Evolutionary conservation across 2,797 vertebrate genomes (phyloP).

Genomic region (Xiphophorus birchmanni): DNA sequence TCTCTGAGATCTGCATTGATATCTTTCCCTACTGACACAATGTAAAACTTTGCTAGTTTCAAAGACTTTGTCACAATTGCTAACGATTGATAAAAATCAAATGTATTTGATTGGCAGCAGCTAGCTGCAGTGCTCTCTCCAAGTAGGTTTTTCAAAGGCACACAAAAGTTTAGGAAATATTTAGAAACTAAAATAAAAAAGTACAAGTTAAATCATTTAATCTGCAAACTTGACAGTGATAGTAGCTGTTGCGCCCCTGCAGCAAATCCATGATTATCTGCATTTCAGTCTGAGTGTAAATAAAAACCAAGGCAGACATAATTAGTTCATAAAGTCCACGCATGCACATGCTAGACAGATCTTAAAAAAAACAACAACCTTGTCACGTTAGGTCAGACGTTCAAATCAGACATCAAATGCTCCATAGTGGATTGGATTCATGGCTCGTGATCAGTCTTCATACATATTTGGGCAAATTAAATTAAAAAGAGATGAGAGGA

Average conservation of each 20-base stretch:
- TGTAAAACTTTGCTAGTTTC: not conserved
- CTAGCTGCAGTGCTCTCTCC: not conserved
- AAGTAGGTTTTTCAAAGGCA: not conserved
- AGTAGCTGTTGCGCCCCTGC: slow-evolving; percentile 20
- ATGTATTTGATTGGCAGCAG: not conserved
- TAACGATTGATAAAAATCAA: not conserved
- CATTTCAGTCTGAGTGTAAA: slow-evolving; percentile 18
- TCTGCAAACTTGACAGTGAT: slow-evolving; percentile 32
- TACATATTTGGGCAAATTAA: slow-evolving; percentile 24
- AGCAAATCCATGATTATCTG: slow-evolving; percentile 26
- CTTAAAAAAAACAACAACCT: slow-evolving; percentile 21
- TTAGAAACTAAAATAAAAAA: slow-evolving; percentile 31
- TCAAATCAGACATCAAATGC: slow-evolving; percentile 50
- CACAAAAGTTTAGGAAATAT: slow-evolving; percentile 3
- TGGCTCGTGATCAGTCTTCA: slow-evolving; percentile 40
- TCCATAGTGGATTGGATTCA: slow-evolving; percentile 41
- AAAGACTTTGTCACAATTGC: not conserved
- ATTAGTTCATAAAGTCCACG: slow-evolving; percentile 15
- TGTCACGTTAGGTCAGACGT: slow-evolving; percentile 26
- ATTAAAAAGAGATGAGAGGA: slow-evolving; percentile 36
- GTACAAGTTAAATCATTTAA: slow-evolving; percentile 34
- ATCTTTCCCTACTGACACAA: not conserved
- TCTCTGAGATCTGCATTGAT: not conserved
- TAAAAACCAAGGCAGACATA: slow-evolving; percentile 21
- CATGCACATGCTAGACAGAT: slow-evolving; percentile 16